Evolutionary conservation across 2,888 invertebrate species (phyloP).

Genomic region (Heterodera filipjevi): DNA sequence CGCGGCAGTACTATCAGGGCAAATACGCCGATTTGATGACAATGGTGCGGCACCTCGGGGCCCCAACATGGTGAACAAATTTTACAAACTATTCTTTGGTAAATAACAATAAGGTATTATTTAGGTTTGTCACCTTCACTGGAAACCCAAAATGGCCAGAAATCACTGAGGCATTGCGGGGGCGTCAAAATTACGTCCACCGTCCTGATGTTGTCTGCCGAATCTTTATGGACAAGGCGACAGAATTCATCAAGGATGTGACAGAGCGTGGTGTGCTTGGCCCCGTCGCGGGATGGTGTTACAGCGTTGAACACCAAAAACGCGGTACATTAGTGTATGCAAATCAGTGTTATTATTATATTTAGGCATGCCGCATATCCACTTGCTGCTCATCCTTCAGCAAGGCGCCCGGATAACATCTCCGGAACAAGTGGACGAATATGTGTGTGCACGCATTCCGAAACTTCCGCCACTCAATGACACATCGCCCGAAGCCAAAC

Average conservation of each 20-base stretch:
- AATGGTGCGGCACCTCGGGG: constrained; percentile 15
- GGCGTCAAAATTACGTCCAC: not conserved
- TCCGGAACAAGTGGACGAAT: constrained; percentile 62
- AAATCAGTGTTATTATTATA: constrained; percentile 46
- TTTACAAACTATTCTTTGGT: no score
- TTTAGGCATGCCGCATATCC: constrained; percentile 58
- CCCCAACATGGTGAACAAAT: not conserved
- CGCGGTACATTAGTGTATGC: not conserved
- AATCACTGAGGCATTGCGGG: constrained; percentile 5
- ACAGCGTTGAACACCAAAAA: constrained; percentile 19
- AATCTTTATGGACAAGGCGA: constrained; percentile 19
- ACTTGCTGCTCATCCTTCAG: constrained; percentile 52
- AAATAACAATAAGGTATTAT: not conserved
- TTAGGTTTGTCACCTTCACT: constrained; percentile 13
- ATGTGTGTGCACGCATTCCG: constrained; percentile 27
- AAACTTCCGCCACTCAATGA: not conserved
- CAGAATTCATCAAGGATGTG: constrained; percentile 48
- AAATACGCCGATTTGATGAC: constrained; percentile 20
- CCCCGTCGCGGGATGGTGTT: constrained; percentile 20
- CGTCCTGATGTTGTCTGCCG: not conserved
- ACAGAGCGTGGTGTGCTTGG: constrained; percentile 49
- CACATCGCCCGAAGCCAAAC: constrained; percentile 41
- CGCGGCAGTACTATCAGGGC: constrained; percentile 13
- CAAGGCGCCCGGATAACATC: constrained; percentile 1
- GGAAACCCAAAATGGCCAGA: constrained; percentile 18